phyloP scores from a whole-genome alignment of 2,888 invertebrate species.

The Cataglyphis cursor region DNA sequence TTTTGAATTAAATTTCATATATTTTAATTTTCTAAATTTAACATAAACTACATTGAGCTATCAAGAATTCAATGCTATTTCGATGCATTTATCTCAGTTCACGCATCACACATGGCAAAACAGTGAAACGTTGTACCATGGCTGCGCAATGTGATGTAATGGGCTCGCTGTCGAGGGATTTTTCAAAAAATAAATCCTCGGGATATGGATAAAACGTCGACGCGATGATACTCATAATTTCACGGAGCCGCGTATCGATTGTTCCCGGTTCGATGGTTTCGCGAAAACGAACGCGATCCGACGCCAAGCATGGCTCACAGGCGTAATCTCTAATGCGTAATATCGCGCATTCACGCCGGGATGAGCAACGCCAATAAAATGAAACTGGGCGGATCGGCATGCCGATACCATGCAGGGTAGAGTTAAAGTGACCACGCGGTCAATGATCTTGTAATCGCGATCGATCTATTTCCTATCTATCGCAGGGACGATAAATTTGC shows the following conservation, averaged over 20 bases:
- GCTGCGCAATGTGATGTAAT: constrained; percentile 53
- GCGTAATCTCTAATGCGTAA: constrained; percentile 77
- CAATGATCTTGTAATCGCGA: constrained; percentile 69
- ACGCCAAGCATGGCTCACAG: constrained; percentile 52
- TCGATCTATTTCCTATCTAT: constrained; percentile 64
- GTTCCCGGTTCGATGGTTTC: constrained; percentile 65
- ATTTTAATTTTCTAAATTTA: constrained; percentile 14
- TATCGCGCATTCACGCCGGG: constrained; percentile 72
- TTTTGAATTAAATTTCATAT: background rate
- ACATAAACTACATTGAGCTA: background rate
- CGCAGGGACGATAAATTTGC: constrained; percentile 58
- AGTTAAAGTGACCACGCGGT: constrained; percentile 57
- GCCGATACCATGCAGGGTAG: constrained; percentile 5
- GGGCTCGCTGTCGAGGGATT: constrained; percentile 58
- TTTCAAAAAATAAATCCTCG: constrained; percentile 72
- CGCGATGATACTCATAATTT: constrained; percentile 72
- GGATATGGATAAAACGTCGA: constrained; percentile 70
- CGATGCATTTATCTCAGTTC: constrained; percentile 42
- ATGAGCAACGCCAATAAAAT: constrained; percentile 73
- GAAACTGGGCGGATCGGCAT: constrained; percentile 57
- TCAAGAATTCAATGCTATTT: constrained; percentile 23
- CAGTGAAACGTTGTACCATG: constrained; percentile 49
- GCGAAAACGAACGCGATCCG: constrained; percentile 69
- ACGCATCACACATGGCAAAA: constrained; percentile 37
- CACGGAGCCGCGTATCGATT: constrained; percentile 68